Evolutionary conservation across 1,140 invertebrate species (phyloP).

Genomic region (Heterodera schachtii): DNA sequence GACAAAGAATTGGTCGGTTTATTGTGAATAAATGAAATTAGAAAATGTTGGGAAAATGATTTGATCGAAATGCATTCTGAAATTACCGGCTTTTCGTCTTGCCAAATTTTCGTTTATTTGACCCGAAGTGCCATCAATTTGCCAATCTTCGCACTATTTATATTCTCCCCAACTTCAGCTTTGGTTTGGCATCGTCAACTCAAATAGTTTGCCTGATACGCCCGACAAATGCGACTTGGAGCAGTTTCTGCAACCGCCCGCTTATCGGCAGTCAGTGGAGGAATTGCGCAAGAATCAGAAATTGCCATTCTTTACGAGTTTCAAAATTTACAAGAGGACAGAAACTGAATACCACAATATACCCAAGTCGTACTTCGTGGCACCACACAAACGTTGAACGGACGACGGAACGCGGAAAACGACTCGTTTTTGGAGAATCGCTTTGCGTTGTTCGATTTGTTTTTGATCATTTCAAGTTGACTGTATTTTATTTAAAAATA

Average conservation of each 20-base stretch:
- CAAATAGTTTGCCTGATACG: constrained; percentile 41
- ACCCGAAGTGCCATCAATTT: too few relatives aligned
- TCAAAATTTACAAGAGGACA: constrained; percentile 60
- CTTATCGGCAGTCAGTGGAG: constrained; percentile 53
- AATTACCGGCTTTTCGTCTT: too few relatives aligned
- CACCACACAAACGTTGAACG: constrained; percentile 71
- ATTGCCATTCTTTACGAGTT: constrained; percentile 59
- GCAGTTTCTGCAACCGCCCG: constrained; percentile 56
- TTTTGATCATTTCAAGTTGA: neutral
- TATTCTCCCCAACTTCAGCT: constrained; percentile 35
- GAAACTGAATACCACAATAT: constrained; percentile 58
- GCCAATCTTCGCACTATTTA: too few relatives aligned
- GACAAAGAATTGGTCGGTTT: constrained; percentile 57
- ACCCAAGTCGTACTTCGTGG: constrained; percentile 90
- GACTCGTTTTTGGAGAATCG: neutral
- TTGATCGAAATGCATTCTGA: neutral
- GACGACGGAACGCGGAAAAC: neutral
- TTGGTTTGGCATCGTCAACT: constrained; percentile 47
- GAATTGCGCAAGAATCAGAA: constrained; percentile 57
- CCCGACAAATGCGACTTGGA: constrained; percentile 56
- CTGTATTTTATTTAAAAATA: neutral
- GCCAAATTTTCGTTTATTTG: too few relatives aligned
- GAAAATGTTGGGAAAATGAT: neutral
- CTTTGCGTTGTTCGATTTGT: too few relatives aligned
- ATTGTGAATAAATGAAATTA: neutral